phyloP scores from a whole-genome alignment of 2,113 vertebrate species.

The Hassar affinis region DNA sequence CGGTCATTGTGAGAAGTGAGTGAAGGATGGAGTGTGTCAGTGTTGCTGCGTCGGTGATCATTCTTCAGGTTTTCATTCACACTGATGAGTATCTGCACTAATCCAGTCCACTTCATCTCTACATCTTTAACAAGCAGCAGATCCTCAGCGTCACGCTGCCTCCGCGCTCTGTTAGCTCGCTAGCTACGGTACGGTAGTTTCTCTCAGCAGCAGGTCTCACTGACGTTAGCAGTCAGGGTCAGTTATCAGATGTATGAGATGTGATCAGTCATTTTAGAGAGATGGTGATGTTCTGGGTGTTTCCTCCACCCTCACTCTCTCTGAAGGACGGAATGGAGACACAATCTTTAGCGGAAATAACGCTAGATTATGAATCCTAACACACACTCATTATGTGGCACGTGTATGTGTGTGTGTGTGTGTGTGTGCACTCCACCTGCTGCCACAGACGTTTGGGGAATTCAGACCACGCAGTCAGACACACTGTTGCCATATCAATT shows the following conservation, averaged over 20 bases:
- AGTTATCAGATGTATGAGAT: background rate
- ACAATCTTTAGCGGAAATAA: background rate
- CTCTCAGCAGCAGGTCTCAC: background rate
- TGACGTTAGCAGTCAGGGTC: background rate
- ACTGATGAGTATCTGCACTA: background rate
- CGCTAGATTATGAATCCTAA: background rate
- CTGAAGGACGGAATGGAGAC: background rate
- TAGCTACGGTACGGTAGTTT: background rate
- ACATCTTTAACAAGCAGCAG: background rate
- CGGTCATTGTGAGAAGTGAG: too few species aligned
- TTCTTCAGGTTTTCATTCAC: background rate
- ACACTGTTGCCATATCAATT: slow-evolving; percentile 71
- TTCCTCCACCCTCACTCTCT: background rate
- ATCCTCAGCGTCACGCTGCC: background rate
- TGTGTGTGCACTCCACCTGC: slow-evolving; percentile 75
- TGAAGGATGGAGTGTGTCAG: too few species aligned
- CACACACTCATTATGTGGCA: background rate
- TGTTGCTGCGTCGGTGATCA: background rate
- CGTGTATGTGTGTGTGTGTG: slow-evolving; percentile 56
- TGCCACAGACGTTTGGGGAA: slow-evolving; percentile 69
- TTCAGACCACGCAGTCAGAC: slow-evolving; percentile 59
- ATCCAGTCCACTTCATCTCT: too few species aligned
- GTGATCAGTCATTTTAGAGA: background rate
- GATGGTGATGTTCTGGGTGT: background rate
- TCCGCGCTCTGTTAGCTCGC: background rate